phyloP scores from a whole-genome alignment of 2,888 invertebrate genomes.

The Callinectes sapidus region DNA sequence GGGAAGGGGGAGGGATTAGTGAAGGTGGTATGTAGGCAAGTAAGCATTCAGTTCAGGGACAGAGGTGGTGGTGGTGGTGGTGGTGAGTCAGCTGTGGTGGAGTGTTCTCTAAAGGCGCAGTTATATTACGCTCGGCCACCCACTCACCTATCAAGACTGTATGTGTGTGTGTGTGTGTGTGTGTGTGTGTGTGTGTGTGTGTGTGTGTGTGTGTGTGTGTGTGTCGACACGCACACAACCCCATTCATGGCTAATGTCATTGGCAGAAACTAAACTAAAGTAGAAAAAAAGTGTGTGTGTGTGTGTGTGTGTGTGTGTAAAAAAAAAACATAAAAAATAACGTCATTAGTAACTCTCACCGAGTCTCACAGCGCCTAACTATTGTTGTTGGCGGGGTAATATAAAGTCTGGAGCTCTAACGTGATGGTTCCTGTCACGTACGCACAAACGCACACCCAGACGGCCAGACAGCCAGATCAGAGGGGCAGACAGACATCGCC shows the following conservation, averaged over 20 bases:
- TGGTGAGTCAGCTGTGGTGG: conserved; percentile 5
- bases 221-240: background rate
- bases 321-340: background rate
- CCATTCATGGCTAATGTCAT: background rate
- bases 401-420: background rate
- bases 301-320: background rate
- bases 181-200: background rate
- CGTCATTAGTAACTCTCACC: background rate
- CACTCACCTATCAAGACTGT: background rate
- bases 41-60: background rate
- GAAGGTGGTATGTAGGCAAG: background rate
- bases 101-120: conserved; percentile 23
- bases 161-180: background rate
- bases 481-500: background rate
- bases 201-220: background rate
- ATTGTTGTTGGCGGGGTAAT: background rate
- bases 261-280: background rate
- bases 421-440: background rate
- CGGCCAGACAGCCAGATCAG: background rate
- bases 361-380: background rate
- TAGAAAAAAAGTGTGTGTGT: background rate
- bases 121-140: background rate
- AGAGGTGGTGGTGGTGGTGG: conserved; percentile 34
- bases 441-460: background rate
- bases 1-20: background rate